A percentile compares a stretch with the other conserved stretches of the same genome.
Evolutionary conservation across 2,797 vertebrate species (phyloP).

Genomic region (Pseudochirops cupreus): DNA sequence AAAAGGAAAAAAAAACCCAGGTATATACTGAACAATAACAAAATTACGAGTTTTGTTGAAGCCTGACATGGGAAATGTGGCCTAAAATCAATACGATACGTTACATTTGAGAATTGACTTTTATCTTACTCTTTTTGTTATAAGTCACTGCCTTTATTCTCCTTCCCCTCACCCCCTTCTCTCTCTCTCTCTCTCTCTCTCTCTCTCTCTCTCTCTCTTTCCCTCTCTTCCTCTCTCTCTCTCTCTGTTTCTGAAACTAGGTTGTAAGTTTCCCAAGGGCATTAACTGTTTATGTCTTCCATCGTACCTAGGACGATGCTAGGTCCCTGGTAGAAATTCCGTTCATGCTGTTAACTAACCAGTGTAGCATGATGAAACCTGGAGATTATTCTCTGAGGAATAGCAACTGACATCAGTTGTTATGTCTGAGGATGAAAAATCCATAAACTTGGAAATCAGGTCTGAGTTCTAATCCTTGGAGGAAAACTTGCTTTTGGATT

Average conservation of each 20-base stretch:
- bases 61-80: not conserved
- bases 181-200: too few relatives aligned
- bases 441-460: not conserved
- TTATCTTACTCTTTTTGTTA: not conserved
- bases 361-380: not conserved
- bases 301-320: not conserved
- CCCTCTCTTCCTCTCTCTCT: too few relatives aligned
- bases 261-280: not conserved
- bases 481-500: not conserved
- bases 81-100: not conserved
- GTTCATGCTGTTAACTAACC: not conserved
- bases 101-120: not conserved
- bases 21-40: not conserved
- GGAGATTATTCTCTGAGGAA: not conserved
- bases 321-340: not conserved
- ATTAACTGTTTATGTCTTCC: not conserved
- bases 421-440: not conserved
- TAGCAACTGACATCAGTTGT: not conserved
- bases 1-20: too few relatives aligned
- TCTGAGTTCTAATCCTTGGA: not conserved
- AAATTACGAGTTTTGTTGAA: not conserved
- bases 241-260: not conserved
- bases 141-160: not conserved
- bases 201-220: too few relatives aligned
- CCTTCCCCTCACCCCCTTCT: rapidly evolving